Base-by-base conservation (phyloP, 1,140 invertebrate genomes). In the Yoshiicerus persimilis region DNA sequence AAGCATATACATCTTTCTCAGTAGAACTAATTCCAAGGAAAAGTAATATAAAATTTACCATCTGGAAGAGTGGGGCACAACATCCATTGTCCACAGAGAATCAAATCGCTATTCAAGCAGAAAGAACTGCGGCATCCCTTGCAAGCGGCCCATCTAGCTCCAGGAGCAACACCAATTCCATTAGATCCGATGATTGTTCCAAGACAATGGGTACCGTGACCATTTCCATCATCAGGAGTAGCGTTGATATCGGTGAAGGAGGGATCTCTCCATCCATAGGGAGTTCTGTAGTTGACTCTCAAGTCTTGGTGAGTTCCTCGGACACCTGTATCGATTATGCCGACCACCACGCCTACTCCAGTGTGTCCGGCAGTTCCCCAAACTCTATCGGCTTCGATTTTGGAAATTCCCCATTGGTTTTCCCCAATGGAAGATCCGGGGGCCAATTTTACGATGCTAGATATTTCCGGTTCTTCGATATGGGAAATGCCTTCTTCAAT, bases 151-250 rank as follows among this genome's bases (percentile, higher is more conserved):
- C 75, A 87, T 47, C 38, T 4, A 3, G 87, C 27, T 1, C 87
- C 80, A 32, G 87, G 87, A 64, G 87, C 87, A 0, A 87, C 87
- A 10, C 87, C 87, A 25, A 87, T 84, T 23, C 41, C 86, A 9
- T 38, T 20, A 9, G 39, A 16, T 80, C 86, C 86, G 16, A 38
- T 4, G 34, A 88, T 88, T 0, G 66, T 84, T 38, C 77, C 87
- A 39, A 80, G 47, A 27, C 36, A 38, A n/a, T 88, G 87, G 62
- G 88, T 89, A 62, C 88, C 88, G 36, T 89, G 88, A 23, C 88
- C 88, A 32, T 80, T 84, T 6, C n/a, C 34, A 85, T 89, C 88
- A 8, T 38, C 32, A 6, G 88, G 85, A 13, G 32, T 25, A 32
- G 70, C 64, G 38, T 38, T 80, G 6, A 30, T 6, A 8, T 75